Percentiles rank a stretch among this genome's conserved stretches.
Conservation (phyloP, 2,113 vertebrate species). For the Ranitomeya variabilis region DNA sequence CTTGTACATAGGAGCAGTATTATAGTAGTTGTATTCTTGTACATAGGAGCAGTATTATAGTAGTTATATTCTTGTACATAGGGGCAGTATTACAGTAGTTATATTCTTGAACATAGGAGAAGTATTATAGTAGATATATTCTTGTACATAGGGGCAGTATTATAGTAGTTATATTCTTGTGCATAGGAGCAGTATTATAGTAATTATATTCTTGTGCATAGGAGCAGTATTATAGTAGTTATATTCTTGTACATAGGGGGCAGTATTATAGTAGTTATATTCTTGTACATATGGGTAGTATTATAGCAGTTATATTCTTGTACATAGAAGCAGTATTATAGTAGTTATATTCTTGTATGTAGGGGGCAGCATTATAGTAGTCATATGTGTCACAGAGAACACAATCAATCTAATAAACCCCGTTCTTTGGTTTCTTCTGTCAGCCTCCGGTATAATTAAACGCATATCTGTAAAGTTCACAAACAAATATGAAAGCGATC, state of each 20-base stretch:
- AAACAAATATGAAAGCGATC: constrained; percentile 53
- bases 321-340: not conserved
- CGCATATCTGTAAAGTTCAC: constrained; percentile 44
- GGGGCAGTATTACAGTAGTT: constrained; percentile 1
- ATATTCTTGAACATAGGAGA: not conserved
- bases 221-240: not conserved
- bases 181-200: not conserved
- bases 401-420: not conserved
- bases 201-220: not conserved
- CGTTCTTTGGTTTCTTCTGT: not conserved
- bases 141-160: not conserved
- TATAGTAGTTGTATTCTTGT: not conserved
- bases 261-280: constrained; percentile 8
- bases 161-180: not conserved
- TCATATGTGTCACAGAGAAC: not conserved
- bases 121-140: not conserved
- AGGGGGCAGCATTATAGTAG: not conserved
- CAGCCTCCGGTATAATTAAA: constrained; percentile 32
- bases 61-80: not conserved
- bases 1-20: not conserved
- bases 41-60: too few species aligned
- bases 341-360: not conserved
- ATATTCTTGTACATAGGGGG: not conserved
- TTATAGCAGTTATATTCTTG: constrained; percentile 6
- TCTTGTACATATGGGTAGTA: not conserved